A percentile compares a stretch with the other conserved stretches of the same genome.
Conservation (phyloP, 2,113 vertebrate species). For the Cygnus buccinator region DNA sequence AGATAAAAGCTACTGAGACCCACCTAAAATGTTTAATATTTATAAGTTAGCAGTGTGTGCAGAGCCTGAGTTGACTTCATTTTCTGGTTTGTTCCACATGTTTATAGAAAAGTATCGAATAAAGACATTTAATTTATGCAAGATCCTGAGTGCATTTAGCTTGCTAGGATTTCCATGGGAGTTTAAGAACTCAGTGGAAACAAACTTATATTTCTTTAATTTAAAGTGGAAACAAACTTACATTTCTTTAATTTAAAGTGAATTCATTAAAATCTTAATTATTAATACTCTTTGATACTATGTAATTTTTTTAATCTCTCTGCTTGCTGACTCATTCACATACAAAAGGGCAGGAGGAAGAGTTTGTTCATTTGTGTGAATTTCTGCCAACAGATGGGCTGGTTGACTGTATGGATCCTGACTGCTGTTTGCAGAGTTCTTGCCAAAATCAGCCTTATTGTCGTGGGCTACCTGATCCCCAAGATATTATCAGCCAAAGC, state of each 20-base stretch:
- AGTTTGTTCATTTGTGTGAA: conserved; percentile 59
- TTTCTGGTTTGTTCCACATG: conserved; percentile 21
- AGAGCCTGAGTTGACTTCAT: background rate
- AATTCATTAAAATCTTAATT: conserved; percentile 36
- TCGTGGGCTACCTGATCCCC: conserved; percentile 91
- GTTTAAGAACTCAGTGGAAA: conserved; percentile 13
- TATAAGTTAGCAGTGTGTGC: conserved; percentile 7
- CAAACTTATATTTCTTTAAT: background rate
- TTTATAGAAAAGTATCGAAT: background rate
- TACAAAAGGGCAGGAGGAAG: conserved; percentile 2
- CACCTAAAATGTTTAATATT: conserved; percentile 44
- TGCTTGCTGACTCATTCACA: background rate
- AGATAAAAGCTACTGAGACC: conserved; percentile 33
- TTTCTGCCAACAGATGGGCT: conserved; percentile 90
- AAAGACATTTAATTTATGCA: background rate
- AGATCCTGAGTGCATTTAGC: background rate
- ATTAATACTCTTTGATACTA: background rate
- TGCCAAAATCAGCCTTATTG: conserved; percentile 95
- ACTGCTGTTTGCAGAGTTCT: conserved; percentile 93
- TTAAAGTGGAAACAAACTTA: background rate
- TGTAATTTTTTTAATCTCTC: background rate
- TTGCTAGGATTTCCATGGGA: background rate
- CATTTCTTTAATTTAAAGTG: background rate
- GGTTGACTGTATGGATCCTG: conserved; percentile 96
- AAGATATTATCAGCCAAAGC: conserved; percentile 85